phyloP scores from a whole-genome alignment of 2,888 invertebrate genomes.

The Watsonalla cultraria region DNA sequence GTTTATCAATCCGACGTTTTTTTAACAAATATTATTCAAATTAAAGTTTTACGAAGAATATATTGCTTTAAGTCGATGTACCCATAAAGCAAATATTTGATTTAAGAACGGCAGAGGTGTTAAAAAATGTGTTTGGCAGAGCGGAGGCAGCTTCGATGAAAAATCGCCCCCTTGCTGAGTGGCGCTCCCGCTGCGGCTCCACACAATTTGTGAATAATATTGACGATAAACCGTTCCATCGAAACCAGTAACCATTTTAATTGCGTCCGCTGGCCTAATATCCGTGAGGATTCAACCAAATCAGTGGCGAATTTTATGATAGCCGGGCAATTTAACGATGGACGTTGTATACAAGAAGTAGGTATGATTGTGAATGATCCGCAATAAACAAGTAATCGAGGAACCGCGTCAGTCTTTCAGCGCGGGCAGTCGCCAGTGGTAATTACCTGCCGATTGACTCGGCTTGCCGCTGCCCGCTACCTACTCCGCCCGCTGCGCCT shows the following conservation, averaged over 20 bases:
- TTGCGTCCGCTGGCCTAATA: slow-evolving; percentile 47
- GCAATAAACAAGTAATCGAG: slow-evolving; percentile 63
- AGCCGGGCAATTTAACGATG: slow-evolving; percentile 40
- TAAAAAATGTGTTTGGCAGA: slow-evolving; percentile 74
- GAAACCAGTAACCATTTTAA: slow-evolving; percentile 59
- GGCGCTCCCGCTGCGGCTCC: slow-evolving; percentile 64
- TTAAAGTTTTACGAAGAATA: slow-evolving; percentile 8
- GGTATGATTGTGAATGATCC: slow-evolving; percentile 38
- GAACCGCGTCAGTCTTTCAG: slow-evolving; percentile 62
- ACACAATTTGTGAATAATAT: slow-evolving; percentile 72
- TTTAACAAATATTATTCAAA: neutral
- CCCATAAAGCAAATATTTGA: slow-evolving; percentile 67
- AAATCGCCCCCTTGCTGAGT: slow-evolving; percentile 75
- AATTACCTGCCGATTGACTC: slow-evolving; percentile 58
- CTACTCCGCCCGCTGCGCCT: slow-evolving; percentile 35
- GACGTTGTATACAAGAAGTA: slow-evolving; percentile 30
- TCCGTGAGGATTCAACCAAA: slow-evolving; percentile 45
- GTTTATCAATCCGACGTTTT: neutral
- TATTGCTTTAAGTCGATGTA: slow-evolving; percentile 42
- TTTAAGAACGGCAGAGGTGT: slow-evolving; percentile 70
- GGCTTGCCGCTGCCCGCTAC: slow-evolving; percentile 24
- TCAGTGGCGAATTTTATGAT: slow-evolving; percentile 45
- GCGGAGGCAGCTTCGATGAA: slow-evolving; percentile 67
- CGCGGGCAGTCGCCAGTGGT: slow-evolving; percentile 52
- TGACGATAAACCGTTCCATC: slow-evolving; percentile 67